Base-by-base conservation (phyloP, 2,888 invertebrate genomes). In the Sesamia inferens region DNA sequence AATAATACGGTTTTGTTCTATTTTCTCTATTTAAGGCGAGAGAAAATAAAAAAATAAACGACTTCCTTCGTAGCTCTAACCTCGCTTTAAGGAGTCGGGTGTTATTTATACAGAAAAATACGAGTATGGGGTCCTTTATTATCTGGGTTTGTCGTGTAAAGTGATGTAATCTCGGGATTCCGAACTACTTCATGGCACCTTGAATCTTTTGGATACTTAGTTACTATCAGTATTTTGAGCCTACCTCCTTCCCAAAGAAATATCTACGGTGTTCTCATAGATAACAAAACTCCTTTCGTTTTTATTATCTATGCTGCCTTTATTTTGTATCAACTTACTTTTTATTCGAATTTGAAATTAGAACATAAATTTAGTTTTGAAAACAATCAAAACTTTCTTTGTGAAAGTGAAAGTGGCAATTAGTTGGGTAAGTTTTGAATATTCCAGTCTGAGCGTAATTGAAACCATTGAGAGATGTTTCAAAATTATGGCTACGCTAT, bases 321-420 rank as follows among this genome's bases (percentile, higher is more conserved):
- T 63, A 63, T 72, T 72, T 54, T 57, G 31, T 62, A 54, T 57
- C 68, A 58, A 47, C 42, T 68, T 68, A 14, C 59, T 63, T 66
- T 83, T 76, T 57, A 69, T 59, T 59, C 55, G 66, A 63, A 73
- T 79, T 79, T 69, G 79, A 69, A 80, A 73, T 79, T 80, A 73
- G 69, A 79, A 67, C 22, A 55, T 51, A 44, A 69, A 79, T 59
- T 78, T 82, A 78, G 82, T 79, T 68, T 68, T 51, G n/a, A 19
- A 66, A 66, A 79, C 55, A 79, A 83, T 79, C 65, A 79, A 68
- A 79, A 82, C 83, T 82, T 78, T 79, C 71, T 68, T 78, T 82
- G 67, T 71, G 48, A 68, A 59, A 67, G 62, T 64, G 63, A 79
- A 73, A 69, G 63, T 69, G 74, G 77, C 71, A 80, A 79, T 79